Percentiles rank a stretch among this genome's conserved stretches.
phyloP scores from a whole-genome alignment of 2,113 vertebrate genomes.

The Paradoxurus hermaphroditus region DNA sequence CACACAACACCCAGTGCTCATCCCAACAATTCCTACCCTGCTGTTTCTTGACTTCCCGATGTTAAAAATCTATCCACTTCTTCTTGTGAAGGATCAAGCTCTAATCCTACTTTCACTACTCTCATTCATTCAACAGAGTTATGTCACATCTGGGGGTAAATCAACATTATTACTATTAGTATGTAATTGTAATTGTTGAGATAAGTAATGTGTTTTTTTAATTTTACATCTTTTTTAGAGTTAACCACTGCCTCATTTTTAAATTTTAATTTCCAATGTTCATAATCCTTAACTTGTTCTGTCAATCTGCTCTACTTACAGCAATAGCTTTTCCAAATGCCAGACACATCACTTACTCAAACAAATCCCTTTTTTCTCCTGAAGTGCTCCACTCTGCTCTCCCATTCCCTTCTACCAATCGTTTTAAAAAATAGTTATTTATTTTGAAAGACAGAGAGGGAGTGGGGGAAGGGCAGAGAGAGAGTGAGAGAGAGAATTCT shows the following conservation, averaged over 20 bases:
- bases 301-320: background rate
- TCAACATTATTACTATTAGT: background rate
- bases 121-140: background rate
- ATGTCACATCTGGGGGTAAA: background rate
- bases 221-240: background rate
- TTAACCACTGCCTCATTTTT: background rate
- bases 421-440: too few species aligned
- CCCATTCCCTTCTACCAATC: background rate
- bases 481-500: too few species aligned
- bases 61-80: background rate
- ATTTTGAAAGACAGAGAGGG: too few species aligned
- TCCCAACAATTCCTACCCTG: background rate
- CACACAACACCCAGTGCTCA: too few species aligned
- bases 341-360: background rate
- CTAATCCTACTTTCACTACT: background rate
- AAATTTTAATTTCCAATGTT: background rate
- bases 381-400: background rate
- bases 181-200: background rate
- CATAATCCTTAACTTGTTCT: background rate
- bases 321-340: background rate
- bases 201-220: background rate
- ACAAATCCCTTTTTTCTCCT: background rate
- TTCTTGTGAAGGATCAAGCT: background rate
- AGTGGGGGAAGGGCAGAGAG: too few species aligned
- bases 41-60: background rate